Conservation (phyloP, 2,888 invertebrate species). For the Plutella xylostella region DNA sequence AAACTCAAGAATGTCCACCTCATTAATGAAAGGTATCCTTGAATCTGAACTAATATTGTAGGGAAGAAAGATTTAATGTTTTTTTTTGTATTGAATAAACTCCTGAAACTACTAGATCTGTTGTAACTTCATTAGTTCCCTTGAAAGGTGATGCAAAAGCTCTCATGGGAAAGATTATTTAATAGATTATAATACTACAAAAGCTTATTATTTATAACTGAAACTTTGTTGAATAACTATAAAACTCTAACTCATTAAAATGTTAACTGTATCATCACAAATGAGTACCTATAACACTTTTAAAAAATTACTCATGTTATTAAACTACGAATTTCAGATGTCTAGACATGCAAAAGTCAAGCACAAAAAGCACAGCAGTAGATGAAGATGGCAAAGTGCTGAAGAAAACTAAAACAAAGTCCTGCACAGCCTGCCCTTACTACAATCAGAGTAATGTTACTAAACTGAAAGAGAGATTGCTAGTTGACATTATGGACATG, state of each 20-base stretch:
- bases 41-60: not conserved
- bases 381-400: conserved; percentile 71
- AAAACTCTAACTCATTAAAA: too few species aligned
- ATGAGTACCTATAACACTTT: too few species aligned
- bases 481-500: conserved; percentile 84
- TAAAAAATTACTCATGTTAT: too few species aligned
- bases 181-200: too few species aligned
- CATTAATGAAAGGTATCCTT: conserved; percentile 84
- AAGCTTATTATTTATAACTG: too few species aligned
- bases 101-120: too few species aligned
- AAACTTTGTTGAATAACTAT: too few species aligned
- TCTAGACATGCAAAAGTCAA: conserved; percentile 81
- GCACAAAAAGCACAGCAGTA: conserved; percentile 65
- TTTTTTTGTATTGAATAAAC: not conserved
- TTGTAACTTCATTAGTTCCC: too few species aligned
- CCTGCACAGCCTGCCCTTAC: conserved; percentile 74
- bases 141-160: too few species aligned
- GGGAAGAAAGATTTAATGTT: not conserved
- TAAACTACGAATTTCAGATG: conserved; percentile 66
- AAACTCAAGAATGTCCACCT: conserved; percentile 79
- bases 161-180: too few species aligned
- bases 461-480: conserved; percentile 72
- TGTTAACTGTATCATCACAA: too few species aligned
- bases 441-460: conserved; percentile 73
- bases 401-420: conserved; percentile 71